A percentile compares a stretch with the other conserved stretches of the same genome.
Conservation (phyloP, 1,140 invertebrate species). For the Drosophila serrata region DNA sequence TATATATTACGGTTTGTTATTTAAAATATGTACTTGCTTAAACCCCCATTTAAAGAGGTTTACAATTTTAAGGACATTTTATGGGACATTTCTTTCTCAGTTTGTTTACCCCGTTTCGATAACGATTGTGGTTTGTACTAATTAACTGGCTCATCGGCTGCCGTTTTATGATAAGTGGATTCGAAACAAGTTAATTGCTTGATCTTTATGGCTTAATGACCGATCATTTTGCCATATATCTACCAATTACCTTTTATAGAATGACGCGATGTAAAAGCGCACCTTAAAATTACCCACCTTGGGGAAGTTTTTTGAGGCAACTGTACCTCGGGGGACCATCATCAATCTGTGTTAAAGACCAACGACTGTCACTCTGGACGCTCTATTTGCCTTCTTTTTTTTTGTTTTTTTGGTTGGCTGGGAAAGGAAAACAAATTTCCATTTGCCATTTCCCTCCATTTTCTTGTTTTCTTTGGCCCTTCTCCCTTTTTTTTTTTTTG, state of each 20-base stretch:
- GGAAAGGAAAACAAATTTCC: slow-evolving; percentile 71
- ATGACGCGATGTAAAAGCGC: slow-evolving; percentile 20
- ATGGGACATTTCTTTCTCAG: not conserved
- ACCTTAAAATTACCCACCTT: not conserved
- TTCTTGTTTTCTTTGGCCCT: slow-evolving; percentile 40
- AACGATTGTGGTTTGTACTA: slow-evolving; percentile 31
- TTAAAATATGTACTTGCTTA: not conserved
- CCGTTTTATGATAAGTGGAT: slow-evolving; percentile 19
- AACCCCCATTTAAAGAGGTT: not conserved
- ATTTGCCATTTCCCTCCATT: slow-evolving; percentile 55
- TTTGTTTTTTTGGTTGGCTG: slow-evolving; percentile 11
- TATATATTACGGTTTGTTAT: not conserved
- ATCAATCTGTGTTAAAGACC: slow-evolving; percentile 38
- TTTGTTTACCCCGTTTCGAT: slow-evolving; percentile 2
- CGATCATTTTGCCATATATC: slow-evolving; percentile 49
- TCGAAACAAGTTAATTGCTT: slow-evolving; percentile 30
- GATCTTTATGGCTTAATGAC: slow-evolving; percentile 44
- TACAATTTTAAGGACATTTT: not conserved
- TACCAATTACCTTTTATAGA: slow-evolving; percentile 27
- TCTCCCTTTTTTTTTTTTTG: slow-evolving; percentile 11
- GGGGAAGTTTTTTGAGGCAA: slow-evolving; percentile 8
- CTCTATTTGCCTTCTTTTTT: slow-evolving; percentile 20
- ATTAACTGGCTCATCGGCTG: slow-evolving; percentile 41
- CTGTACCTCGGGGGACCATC: slow-evolving; percentile 31
- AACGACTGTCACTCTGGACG: slow-evolving; percentile 34